Evolutionary conservation across 1,140 invertebrate genomes (phyloP).

Genomic region (Drosophila elegans): DNA sequence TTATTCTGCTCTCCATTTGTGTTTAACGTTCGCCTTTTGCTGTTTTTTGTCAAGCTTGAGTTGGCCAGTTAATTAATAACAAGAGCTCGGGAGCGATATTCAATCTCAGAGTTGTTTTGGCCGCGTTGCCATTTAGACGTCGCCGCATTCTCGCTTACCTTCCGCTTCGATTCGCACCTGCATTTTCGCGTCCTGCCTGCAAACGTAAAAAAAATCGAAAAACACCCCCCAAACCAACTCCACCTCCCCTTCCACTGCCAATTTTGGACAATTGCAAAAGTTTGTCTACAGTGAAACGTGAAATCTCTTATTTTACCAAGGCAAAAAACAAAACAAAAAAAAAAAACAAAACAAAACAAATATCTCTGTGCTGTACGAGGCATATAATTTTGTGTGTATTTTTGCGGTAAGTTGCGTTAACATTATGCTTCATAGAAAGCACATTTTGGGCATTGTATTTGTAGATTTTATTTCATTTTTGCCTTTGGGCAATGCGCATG

Average conservation of each 20-base stretch:
- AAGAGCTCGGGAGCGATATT: slow-evolving; percentile 56
- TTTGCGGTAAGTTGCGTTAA: slow-evolving; percentile 71
- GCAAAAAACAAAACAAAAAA: slow-evolving; percentile 17
- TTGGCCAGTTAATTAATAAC: slow-evolving; percentile 80
- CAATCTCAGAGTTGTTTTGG: slow-evolving; percentile 65
- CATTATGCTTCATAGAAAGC: slow-evolving; percentile 46
- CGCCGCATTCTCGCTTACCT: slow-evolving; percentile 28
- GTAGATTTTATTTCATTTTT: slow-evolving; percentile 20
- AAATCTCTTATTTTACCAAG: slow-evolving; percentile 46
- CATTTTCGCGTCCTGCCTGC: slow-evolving; percentile 55
- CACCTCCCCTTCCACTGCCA: slow-evolving; percentile 9
- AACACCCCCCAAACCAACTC: slow-evolving; percentile 16
- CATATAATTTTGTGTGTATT: slow-evolving; percentile 36
- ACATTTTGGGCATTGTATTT: slow-evolving; percentile 42
- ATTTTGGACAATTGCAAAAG: slow-evolving; percentile 56
- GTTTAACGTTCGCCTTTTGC: slow-evolving; percentile 20
- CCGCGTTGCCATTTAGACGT: slow-evolving; percentile 71
- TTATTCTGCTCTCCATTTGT: slow-evolving; percentile 13
- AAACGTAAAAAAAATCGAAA: slow-evolving; percentile 2
- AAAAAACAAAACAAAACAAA: slow-evolving; percentile 7
- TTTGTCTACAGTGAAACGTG: slow-evolving; percentile 60
- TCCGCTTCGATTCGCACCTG: slow-evolving; percentile 18
- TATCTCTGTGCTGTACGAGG: slow-evolving; percentile 46
- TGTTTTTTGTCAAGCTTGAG: slow-evolving; percentile 69
- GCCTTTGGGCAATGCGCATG: slow-evolving; percentile 65